Conservation (phyloP, 2,113 vertebrate species). For the Nyctibius bracteatus region DNA sequence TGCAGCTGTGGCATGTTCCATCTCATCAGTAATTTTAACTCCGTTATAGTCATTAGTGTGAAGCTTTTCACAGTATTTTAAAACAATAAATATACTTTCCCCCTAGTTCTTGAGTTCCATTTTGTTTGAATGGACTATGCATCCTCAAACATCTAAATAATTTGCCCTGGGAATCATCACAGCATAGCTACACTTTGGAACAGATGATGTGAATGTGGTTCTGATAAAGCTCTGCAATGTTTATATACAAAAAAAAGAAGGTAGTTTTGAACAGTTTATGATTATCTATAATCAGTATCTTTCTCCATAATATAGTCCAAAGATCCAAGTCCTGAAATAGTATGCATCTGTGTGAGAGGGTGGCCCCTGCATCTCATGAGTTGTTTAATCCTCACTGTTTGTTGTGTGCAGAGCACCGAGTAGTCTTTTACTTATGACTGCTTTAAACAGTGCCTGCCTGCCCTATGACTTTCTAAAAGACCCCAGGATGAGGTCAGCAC, state of each 20-base stretch:
- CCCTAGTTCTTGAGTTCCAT: background rate
- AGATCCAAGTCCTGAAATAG: background rate
- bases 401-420: background rate
- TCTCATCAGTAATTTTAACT: constrained; percentile 8
- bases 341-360: background rate
- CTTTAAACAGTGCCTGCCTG: constrained; percentile 63
- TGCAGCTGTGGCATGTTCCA: constrained; percentile 6
- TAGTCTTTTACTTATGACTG: constrained; percentile 47
- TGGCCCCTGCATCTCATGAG: background rate
- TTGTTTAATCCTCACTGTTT: background rate
- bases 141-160: background rate
- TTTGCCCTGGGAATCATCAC: background rate
- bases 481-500: constrained; percentile 52
- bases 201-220: background rate
- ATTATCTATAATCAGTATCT: background rate
- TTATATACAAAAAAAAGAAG: background rate
- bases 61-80: background rate
- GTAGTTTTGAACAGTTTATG: background rate
- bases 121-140: background rate
- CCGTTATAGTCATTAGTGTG: background rate
- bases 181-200: background rate
- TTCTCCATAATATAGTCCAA: background rate
- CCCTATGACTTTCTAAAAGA: constrained; percentile 51
- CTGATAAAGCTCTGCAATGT: background rate
- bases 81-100: background rate